phyloP scores from a whole-genome alignment of 2,888 invertebrate species.

The Tenthredo distinguenda region DNA sequence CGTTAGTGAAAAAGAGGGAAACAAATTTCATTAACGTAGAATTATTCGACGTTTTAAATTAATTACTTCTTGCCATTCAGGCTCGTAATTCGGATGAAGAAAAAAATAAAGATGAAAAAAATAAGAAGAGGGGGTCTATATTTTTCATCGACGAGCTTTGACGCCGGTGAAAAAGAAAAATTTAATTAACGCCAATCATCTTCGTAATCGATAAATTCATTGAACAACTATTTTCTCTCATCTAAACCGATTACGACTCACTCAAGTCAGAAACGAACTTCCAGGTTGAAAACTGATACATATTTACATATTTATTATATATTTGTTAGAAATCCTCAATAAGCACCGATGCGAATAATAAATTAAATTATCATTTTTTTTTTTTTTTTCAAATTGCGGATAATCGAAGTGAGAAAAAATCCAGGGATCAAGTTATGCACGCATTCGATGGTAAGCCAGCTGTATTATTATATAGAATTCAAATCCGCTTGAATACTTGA shows the following conservation, averaged over 20 bases:
- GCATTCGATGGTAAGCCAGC: neutral
- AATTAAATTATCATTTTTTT: neutral
- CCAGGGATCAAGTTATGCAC: neutral
- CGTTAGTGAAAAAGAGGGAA: constrained; percentile 13
- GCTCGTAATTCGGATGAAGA: neutral
- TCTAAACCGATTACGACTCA: neutral
- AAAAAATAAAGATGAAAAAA: neutral
- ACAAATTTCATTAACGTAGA: constrained; percentile 25
- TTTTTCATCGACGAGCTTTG: neutral
- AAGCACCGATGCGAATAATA: neutral
- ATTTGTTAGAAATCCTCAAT: neutral
- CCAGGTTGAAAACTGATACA: neutral
- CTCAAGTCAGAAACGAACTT: too few species aligned
- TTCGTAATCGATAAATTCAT: neutral
- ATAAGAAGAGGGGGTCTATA: neutral
- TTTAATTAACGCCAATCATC: neutral
- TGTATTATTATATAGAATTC: neutral
- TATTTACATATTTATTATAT: too few species aligned
- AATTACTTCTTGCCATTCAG: constrained; percentile 6
- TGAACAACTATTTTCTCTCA: neutral
- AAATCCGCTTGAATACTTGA: neutral
- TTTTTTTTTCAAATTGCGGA: neutral
- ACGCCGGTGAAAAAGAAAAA: neutral
- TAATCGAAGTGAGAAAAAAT: neutral
- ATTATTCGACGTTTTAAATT: constrained; percentile 38